Evolutionary conservation across 2,797 vertebrate species (phyloP), one percentile per base, ranked within the genome.

Genomic region (Hybognathus amarus): DNA sequence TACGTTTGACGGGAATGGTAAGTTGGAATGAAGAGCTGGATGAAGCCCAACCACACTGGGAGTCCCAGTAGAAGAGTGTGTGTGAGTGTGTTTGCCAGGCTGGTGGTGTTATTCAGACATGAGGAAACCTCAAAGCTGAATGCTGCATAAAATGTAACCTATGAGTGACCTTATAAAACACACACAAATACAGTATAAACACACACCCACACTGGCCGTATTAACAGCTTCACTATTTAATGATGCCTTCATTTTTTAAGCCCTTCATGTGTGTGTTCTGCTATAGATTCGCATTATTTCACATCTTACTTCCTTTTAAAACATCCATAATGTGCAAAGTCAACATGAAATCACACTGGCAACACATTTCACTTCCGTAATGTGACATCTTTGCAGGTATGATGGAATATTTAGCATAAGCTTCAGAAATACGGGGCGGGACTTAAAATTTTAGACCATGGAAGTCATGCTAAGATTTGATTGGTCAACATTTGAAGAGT

Each of bases 21-120:
- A 75, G 42, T 70, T 83, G 68, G 75, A 85, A 82, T 38, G 80
- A 85, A 85, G 80, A 42, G 27, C 68, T 85, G 84, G 80, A 85
- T 52, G 33, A 82, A 83, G 42, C 80, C 82, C 83, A 85, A 83
- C 69, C 83, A 75, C 68, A 75, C 70, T 70, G 70, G 33, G 69
- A 85, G 77, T 83, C 75, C 83, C 80, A 74, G 36, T 33, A 45
- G 76, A 76, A 71, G 66, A 64, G 75, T 64, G 61, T 80, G 63
- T 38, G 56, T 64, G 52, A 22, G 40, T 61, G 33, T 84, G 54
- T 80, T 76, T 85, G 85, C 74, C 22, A 71, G 85, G 76, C 69
- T 85, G 76, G 70, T 74, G 80, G 56, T 64, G 80, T 64, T 74
- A 66, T 82, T 75, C 59, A 75, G 73, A 80, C 45, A 76, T 13